Conservation (phyloP, 2,113 vertebrate genomes). For the Lepus europaeus region DNA sequence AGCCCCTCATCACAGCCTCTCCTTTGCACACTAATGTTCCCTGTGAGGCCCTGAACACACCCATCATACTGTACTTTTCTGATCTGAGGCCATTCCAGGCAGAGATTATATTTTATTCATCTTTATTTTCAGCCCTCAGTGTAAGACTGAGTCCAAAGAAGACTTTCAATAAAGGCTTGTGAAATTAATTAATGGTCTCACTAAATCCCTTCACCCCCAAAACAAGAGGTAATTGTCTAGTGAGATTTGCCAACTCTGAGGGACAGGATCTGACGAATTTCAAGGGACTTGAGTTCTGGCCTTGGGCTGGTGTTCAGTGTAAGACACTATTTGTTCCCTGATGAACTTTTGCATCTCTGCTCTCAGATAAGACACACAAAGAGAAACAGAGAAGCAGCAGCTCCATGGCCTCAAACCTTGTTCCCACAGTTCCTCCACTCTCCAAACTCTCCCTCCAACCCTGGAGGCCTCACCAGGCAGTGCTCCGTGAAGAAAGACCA, state of each 20-base stretch:
- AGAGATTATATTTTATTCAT: background rate
- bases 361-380: conserved; percentile 19
- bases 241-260: conserved; percentile 13
- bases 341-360: background rate
- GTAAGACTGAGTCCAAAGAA: conserved; percentile 30
- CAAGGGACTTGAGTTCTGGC: background rate
- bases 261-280: conserved; percentile 33
- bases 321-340: background rate
- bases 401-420: background rate
- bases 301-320: background rate
- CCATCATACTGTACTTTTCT: background rate
- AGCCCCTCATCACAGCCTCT: background rate
- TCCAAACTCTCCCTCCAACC: background rate
- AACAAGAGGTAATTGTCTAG: conserved; percentile 26
- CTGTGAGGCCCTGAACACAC: background rate
- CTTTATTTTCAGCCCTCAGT: background rate
- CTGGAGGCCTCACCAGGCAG: background rate
- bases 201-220: background rate
- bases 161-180: conserved; percentile 11
- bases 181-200: conserved; percentile 1
- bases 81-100: background rate
- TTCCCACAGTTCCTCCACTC: background rate
- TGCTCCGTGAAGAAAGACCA: background rate
- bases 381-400: background rate
- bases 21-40: background rate